phyloP scores from a whole-genome alignment of 2,888 invertebrate species.

The Dasypogon diadema region DNA sequence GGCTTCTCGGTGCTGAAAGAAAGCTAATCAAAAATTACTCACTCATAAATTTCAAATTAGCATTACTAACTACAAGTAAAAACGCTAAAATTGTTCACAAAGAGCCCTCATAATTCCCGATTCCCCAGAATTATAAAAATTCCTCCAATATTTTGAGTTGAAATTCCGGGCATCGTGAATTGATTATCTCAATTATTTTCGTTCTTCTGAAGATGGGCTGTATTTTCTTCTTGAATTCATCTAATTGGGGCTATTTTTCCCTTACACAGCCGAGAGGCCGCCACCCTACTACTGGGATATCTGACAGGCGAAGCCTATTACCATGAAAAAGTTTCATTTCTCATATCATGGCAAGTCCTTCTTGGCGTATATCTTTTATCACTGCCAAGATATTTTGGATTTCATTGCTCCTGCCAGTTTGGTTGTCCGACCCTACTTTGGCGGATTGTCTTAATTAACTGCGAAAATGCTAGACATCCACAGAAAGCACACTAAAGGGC shows the following conservation, averaged over 20 bases:
- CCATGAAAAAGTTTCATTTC: constrained; percentile 3
- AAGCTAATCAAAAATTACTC: too few species aligned
- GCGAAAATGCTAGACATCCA: constrained; percentile 24
- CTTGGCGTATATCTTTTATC: constrained; percentile 35
- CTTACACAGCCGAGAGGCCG: background rate
- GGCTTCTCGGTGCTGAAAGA: too few species aligned
- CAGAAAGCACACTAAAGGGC: constrained; percentile 6
- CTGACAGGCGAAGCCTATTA: background rate
- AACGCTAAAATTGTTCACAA: constrained; percentile 25
- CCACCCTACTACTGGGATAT: background rate
- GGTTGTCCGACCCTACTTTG: background rate
- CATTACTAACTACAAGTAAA: constrained; percentile 37
- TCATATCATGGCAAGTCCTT: constrained; percentile 4
- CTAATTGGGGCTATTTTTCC: constrained; percentile 43
- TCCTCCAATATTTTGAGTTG: background rate
- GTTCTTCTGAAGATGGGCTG: constrained; percentile 24
- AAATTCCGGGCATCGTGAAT: background rate
- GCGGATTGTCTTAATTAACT: constrained; percentile 21
- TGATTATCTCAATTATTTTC: constrained; percentile 43
- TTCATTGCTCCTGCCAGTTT: background rate
- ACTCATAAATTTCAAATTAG: background rate
- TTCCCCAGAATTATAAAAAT: constrained; percentile 1
- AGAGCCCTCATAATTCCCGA: constrained; percentile 3
- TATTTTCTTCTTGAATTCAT: constrained; percentile 42
- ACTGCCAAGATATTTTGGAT: constrained; percentile 25